Conservation (phyloP, 2,797 vertebrate species). For the Neostethus bicornis region DNA sequence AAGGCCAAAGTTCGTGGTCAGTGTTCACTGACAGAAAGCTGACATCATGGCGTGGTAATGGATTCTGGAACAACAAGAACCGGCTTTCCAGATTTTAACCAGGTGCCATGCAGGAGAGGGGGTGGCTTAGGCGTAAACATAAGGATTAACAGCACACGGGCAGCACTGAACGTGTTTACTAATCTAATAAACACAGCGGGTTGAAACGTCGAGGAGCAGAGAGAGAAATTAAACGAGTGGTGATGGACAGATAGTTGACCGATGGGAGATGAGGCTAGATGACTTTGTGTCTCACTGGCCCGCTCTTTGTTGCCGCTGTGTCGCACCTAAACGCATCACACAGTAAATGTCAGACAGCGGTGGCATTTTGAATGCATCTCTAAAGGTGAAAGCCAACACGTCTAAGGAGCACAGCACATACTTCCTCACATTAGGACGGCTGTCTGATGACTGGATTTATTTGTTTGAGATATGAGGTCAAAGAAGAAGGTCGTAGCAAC, state of each 20-base stretch:
- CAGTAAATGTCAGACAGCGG: constrained; percentile 58
- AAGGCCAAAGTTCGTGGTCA: constrained; percentile 21
- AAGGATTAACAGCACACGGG: constrained; percentile 72
- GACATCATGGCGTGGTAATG: constrained; percentile 60
- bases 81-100: constrained; percentile 50
- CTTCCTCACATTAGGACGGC: constrained; percentile 37
- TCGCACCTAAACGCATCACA: constrained; percentile 19
- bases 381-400: constrained; percentile 66
- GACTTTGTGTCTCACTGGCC: constrained; percentile 36
- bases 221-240: constrained; percentile 52
- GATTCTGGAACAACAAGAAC: constrained; percentile 58
- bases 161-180: constrained; percentile 48
- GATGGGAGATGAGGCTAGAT: constrained; percentile 44
- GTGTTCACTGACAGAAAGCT: constrained; percentile 32
- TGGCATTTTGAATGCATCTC: constrained; percentile 64
- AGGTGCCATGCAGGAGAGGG: constrained; percentile 54
- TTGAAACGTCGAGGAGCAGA: constrained; percentile 26
- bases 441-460: constrained; percentile 58
- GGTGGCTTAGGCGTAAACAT: constrained; percentile 56
- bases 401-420: constrained; percentile 25
- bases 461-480: constrained; percentile 63
- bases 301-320: constrained; percentile 11
- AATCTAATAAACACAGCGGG: constrained; percentile 62
- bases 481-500: constrained; percentile 34
- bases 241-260: constrained; percentile 64